These are phyloP conservation scores for Caenorhabditis tropicalis DNA, from an alignment of 1,140 invertebrate genomes.

Conservation along the genomic window DNA sequence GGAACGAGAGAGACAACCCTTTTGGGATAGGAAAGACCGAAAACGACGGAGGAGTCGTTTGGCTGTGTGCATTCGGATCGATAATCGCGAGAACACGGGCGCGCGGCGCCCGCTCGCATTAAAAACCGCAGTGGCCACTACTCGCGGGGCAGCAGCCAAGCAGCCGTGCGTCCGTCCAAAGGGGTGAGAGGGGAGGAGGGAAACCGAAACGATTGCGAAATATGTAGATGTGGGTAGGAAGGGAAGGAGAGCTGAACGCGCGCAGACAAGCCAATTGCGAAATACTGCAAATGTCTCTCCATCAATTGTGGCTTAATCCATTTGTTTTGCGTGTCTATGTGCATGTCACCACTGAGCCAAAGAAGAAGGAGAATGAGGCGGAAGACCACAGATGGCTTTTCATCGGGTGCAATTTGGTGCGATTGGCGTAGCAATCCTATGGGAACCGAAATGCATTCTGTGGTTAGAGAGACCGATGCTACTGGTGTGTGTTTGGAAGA, in stretches of 20 bases:
- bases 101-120: constrained; percentile 38
- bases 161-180: not conserved
- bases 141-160: not conserved
- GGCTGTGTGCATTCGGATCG: constrained; percentile 41
- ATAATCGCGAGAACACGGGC: constrained; percentile 36
- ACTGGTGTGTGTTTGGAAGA: not conserved
- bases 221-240: constrained; percentile 9
- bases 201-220: constrained; percentile 29
- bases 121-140: constrained; percentile 43
- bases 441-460: not conserved
- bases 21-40: not conserved
- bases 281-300: not conserved
- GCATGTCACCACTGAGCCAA: constrained; percentile 19
- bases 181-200: not conserved
- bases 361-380: not conserved
- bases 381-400: constrained; percentile 18
- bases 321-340: not conserved
- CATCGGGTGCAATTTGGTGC: constrained; percentile 29
- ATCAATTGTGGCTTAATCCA: constrained; percentile 6
- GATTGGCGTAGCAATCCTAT: constrained; percentile 18
- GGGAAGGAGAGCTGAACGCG: not conserved
- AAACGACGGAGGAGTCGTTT: not conserved
- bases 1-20: not conserved
- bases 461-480: too few species aligned
- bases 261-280: not conserved